Conservation (phyloP, 2,113 vertebrate species). For the Athene cunicularia region DNA sequence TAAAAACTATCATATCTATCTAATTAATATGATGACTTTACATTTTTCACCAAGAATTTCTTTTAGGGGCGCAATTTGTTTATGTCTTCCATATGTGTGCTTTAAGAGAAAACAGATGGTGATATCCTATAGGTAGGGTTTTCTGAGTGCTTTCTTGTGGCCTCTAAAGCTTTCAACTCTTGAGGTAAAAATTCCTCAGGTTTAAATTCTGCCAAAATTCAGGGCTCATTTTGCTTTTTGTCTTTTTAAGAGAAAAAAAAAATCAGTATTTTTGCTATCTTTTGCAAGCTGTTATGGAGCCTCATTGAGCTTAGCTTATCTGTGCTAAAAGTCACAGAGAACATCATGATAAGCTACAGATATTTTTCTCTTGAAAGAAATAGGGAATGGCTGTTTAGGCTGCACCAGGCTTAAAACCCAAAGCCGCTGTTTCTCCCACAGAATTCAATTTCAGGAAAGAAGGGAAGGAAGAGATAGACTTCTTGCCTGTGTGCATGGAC, state of each 20-base stretch:
- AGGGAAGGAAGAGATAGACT: not conserved
- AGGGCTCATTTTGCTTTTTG: not conserved
- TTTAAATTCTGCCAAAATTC: not conserved
- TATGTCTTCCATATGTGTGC: not conserved
- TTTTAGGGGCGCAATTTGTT: not conserved
- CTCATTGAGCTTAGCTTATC: not conserved
- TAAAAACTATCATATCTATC: not conserved
- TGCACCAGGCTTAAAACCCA: not conserved
- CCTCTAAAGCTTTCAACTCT: not conserved
- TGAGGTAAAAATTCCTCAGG: not conserved
- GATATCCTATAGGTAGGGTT: not conserved
- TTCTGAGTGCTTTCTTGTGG: not conserved
- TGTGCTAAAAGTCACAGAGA: not conserved
- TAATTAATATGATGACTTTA: not conserved
- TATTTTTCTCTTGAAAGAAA: not conserved
- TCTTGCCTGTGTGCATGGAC: not conserved
- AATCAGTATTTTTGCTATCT: not conserved
- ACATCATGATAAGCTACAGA: not conserved
- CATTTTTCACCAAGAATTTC: not conserved
- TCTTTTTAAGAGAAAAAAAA: not conserved
- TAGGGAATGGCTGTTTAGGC: not conserved
- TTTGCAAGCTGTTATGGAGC: not conserved
- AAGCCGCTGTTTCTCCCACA: not conserved
- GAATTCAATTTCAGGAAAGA: not conserved
- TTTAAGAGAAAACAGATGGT: not conserved